Base-by-base conservation (phyloP, 2,797 vertebrate genomes). In the Cyclopterus lumpus region DNA sequence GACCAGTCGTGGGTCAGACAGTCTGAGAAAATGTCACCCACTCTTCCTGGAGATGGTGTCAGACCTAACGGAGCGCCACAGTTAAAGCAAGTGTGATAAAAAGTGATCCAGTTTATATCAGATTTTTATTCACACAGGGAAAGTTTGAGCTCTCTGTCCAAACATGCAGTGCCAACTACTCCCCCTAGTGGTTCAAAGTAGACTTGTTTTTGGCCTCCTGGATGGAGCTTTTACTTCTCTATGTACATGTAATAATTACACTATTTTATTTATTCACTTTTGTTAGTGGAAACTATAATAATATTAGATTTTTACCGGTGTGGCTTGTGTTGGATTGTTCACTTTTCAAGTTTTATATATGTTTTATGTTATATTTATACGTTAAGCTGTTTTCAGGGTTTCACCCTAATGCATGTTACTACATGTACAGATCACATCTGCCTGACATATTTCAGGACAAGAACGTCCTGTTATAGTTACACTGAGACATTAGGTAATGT, bases 1-100 rank as follows among this genome's bases (percentile, higher is more conserved):
- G 87, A 89, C 77, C 87, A 75, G 82, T 66, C 84, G 66, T 65
- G 71, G 83, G 82, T 84, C 84, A 88, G 67, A 83, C 51, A 42
- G 71, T 73, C 26, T 48, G 62, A 73, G 61, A 81, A 80, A 80
- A 78, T 48, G 42, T 67, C 51, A 51, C 4, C 30, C 62, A 66
- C 24, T 86, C 73, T 76, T 82, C 34, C 63, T 57, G 36, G 36
- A 67, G 69, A 77, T 14, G 6, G 18, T 49, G 40, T 81, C 34
- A 77, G 18, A 78, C 75, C 62, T 66, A 55, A 67, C 28, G 24
- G 38, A 68, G 63, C 24, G 32, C 16, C n/a, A 49, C 48, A 59
- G 42, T 70, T 63, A 51, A 70, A 81, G 5, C n/a, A 71, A n/a
- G n/a, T n/a, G n/a, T n/a, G 24, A 73, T 53, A 38, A 2, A 2